Evolutionary conservation across 2,888 invertebrate genomes (phyloP).

Genomic region (Xiphydria camelus): DNA sequence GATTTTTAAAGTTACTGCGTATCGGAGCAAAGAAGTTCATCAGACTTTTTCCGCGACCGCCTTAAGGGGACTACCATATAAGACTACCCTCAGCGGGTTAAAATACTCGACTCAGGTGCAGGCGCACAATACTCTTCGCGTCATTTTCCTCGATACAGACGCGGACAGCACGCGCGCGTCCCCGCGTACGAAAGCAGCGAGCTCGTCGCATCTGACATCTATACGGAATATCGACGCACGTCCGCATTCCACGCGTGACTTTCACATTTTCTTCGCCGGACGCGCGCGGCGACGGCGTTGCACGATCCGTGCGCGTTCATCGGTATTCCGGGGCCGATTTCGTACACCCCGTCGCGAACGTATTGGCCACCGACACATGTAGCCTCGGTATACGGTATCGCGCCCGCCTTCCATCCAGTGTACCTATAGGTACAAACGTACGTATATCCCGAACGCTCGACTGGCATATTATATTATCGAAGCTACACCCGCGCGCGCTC

Average conservation of each 20-base stretch:
- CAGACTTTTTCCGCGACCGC: no score
- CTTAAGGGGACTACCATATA: no score
- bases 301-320: slow-evolving; percentile 16
- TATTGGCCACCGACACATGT: slow-evolving; percentile 28
- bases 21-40: no score
- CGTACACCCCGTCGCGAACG: slow-evolving; percentile 23
- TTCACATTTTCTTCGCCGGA: slow-evolving; percentile 33
- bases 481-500: no score
- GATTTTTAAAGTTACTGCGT: no score
- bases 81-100: no score
- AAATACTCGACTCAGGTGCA: no score
- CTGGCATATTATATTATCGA: not conserved
- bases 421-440: no score
- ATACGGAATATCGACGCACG: no score
- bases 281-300: not conserved
- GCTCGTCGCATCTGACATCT: no score
- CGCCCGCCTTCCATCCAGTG: no score
- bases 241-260: slow-evolving; percentile 35
- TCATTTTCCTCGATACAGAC: slow-evolving; percentile 17
- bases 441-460: not conserved
- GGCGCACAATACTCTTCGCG: slow-evolving; percentile 12
- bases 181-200: slow-evolving; percentile 8
- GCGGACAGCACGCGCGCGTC: not conserved
- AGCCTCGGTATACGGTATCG: slow-evolving; percentile 25
- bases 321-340: slow-evolving; percentile 28